Percentiles rank a stretch among this genome's conserved stretches.
phyloP scores from a whole-genome alignment of 2,797 vertebrate genomes.

The Macropus fuliginosus region DNA sequence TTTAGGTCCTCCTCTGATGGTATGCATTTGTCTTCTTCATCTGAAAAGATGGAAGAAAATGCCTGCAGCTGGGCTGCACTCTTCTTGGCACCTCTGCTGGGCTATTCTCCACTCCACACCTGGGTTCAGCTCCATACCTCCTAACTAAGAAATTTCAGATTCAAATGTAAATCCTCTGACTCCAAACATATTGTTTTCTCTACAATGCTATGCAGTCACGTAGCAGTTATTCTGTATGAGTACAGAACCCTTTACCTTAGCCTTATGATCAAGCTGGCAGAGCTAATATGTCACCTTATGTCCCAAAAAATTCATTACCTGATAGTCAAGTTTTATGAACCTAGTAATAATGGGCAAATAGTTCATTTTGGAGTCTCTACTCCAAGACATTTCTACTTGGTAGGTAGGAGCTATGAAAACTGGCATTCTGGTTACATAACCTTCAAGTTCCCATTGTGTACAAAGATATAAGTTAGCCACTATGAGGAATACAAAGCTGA shows the following conservation, averaged over 20 bases:
- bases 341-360: background rate
- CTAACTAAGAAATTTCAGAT: background rate
- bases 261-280: background rate
- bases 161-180: background rate
- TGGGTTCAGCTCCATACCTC: too few species aligned
- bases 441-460: background rate
- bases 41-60: too few species aligned
- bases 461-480: background rate
- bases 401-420: background rate
- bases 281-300: background rate
- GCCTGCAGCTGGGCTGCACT: too few species aligned
- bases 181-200: background rate
- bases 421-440: background rate
- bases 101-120: too few species aligned
- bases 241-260: background rate
- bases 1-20: too few species aligned
- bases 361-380: background rate
- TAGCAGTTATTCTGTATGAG: background rate
- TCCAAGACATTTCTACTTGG: background rate
- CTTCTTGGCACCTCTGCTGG: too few species aligned
- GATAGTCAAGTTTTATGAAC: background rate
- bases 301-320: background rate
- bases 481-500: background rate
- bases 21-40: too few species aligned
- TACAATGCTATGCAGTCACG: background rate